Base-by-base conservation (phyloP, 2,113 vertebrate species). In the Mirza zaza region DNA sequence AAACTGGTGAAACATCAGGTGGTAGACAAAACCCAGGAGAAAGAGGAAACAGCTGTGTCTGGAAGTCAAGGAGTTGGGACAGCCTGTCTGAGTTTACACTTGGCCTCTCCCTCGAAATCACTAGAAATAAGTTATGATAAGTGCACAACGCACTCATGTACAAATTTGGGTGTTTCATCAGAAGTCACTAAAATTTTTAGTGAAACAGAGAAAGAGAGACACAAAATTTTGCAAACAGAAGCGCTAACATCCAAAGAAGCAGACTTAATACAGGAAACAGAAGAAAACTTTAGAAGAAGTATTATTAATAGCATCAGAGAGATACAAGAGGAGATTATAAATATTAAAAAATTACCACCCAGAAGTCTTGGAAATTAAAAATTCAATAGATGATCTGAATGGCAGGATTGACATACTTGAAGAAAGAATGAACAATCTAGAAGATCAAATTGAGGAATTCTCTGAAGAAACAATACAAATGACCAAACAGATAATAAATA, bases 261-360 rank as follows among this genome's bases (percentile, higher is more conserved):
- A 52, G 57, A 80, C 23, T 76, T 93, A 57, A 18, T 70, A 57
- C 65, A 86, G 87, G 90, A 71, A 76, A 91, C 77, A 1, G 90
- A 94, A 84, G 86, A 94, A 80, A 91, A 92, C 36, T 92, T 92
- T 3, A 77, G 85, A 79, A 97, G 25, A 87, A 84, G 52, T 29
- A 34, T 91, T 48, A 59, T 91, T 36, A 2, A 32, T 79, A 39
- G 13, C 18, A 52, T 95, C 39, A 79, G 70, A 75, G 81, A 96
- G 27, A 57, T 97, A 39, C 34, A 87, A 65, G n/a, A 89, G 14
- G 85, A 94, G 29, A 79, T 94, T 36, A 8, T 8, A 18, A 65
- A 83, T 39, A 18, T 88, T 18, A 84, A 87, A 67, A 57, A 55
- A 21, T 80, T 42, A 20, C 63, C 25, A 83, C 68, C 50, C 32